A percentile compares a stretch with the other conserved stretches of the same genome.
Evolutionary conservation across 2,888 invertebrate genomes (phyloP).

Genomic region (Penaeus monodon): DNA sequence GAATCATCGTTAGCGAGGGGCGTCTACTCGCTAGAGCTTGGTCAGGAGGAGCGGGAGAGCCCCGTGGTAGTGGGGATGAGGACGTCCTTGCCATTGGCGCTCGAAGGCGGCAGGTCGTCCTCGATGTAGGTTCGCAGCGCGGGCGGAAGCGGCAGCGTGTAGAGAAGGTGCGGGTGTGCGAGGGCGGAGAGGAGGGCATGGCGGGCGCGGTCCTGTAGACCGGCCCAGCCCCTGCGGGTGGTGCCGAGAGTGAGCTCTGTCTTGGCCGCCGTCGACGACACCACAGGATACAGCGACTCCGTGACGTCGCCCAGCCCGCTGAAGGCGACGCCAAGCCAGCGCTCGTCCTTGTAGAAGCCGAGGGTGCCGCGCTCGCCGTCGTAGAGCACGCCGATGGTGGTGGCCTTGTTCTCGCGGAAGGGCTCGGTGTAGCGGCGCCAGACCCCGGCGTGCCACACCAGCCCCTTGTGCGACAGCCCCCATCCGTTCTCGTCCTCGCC

Average conservation of each 20-base stretch:
- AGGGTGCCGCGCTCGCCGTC: constrained; percentile 79
- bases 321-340: constrained; percentile 80
- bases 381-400: constrained; percentile 78
- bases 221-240: constrained; percentile 77
- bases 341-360: constrained; percentile 80
- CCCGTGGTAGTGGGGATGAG: background rate
- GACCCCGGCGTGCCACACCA: constrained; percentile 78
- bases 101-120: constrained; percentile 38
- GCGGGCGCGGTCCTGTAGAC: constrained; percentile 76
- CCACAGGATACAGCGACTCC: constrained; percentile 78
- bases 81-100: background rate
- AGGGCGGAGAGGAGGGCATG: constrained; percentile 42
- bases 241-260: constrained; percentile 79
- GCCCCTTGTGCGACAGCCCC: constrained; percentile 82
- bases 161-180: constrained; percentile 22
- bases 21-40: background rate
- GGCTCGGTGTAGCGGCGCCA: constrained; percentile 78
- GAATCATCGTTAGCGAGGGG: background rate
- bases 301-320: constrained; percentile 76
- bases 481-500: constrained; percentile 81
- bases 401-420: constrained; percentile 79
- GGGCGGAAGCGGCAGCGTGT: constrained; percentile 35
- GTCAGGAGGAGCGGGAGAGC: constrained; percentile 8
- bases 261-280: constrained; percentile 82
- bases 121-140: constrained; percentile 38